Conservation (phyloP, 2,888 invertebrate genomes). For the Lithophane semibrunnea region DNA sequence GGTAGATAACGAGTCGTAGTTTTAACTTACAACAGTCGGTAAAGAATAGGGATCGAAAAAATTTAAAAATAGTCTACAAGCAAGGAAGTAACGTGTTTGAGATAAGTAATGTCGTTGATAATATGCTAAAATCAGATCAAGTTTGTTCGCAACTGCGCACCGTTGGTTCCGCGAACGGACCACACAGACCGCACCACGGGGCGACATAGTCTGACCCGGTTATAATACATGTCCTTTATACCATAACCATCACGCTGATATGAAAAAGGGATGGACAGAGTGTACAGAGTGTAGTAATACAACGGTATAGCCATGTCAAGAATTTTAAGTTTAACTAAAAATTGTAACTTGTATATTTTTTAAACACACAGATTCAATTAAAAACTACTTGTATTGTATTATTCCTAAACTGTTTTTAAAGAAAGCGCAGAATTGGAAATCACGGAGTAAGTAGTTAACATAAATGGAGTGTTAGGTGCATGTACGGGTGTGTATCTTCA, state of each 20-base stretch:
- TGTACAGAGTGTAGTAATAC: neutral
- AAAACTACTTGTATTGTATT: neutral
- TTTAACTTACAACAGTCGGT: neutral
- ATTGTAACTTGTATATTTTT: neutral
- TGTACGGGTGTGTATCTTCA: neutral
- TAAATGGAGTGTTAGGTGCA: neutral
- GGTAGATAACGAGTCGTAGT: too few species aligned
- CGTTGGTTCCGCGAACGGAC: constrained; percentile 66
- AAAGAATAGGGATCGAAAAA: neutral
- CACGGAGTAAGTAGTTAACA: neutral
- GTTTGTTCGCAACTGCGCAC: constrained; percentile 45
- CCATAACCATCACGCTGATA: neutral
- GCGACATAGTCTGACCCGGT: constrained; percentile 48
- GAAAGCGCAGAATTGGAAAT: neutral
- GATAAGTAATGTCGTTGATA: constrained; percentile 46
- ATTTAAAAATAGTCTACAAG: neutral
- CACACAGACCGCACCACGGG: constrained; percentile 52
- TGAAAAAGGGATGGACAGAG: neutral
- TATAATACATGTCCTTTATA: constrained; percentile 34
- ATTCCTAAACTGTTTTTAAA: neutral
- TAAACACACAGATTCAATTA: neutral
- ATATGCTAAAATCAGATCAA: constrained; percentile 64
- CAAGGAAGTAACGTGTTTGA: constrained; percentile 35
- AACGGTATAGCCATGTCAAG: neutral
- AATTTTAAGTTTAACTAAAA: neutral